Evolutionary conservation across 1,140 invertebrate species (phyloP), one percentile per base, ranked within the genome.

Genomic region (Bombus superbus): DNA sequence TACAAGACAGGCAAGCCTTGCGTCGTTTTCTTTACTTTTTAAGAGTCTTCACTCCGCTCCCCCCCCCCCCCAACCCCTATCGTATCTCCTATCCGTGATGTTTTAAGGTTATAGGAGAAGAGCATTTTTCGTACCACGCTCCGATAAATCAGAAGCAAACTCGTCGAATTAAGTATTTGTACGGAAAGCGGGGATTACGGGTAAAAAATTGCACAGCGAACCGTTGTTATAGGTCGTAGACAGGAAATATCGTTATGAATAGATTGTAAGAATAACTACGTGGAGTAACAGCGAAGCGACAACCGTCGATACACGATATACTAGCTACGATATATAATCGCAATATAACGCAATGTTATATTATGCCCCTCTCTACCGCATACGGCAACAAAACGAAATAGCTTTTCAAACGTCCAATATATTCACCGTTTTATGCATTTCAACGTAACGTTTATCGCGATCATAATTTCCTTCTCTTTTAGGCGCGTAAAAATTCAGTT

Each of bases 1-100:
- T 86, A 85, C 83, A 80, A 85, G 25, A n/a, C 32, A 22, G 47
- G 28, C 28, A 42, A 59, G n/a, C 53, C 47, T 25, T 40, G 18
- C 64, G 25, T 13, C 47, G 53, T 68, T 80, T 64, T 66, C 35
- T 79, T n/a, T 42, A 47, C 76, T 85, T 80, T 71, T 80, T 80
- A 47, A 80, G 38, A 80, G 35, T 25, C 81, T 40, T 3, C 5
- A 5, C 40, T 22, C 11, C 0, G 32, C 9, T 3, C 15, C n/a
- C 4, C 15, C 9, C 28, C 8, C 25, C 0, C 32, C 32, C 32
- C 32, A 32, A 32, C 32, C 1, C 32, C 32, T 32, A 32, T 32
- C 32, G 32, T 18, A 4, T 57, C 35, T 9, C 1, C 40, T 38
- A 38, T 11, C 10, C 32, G 59, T n/a, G 10, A 78, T 69, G 28